Evolutionary conservation across 2,888 invertebrate genomes (phyloP).

Genomic region (Polydesmus complanatus): DNA sequence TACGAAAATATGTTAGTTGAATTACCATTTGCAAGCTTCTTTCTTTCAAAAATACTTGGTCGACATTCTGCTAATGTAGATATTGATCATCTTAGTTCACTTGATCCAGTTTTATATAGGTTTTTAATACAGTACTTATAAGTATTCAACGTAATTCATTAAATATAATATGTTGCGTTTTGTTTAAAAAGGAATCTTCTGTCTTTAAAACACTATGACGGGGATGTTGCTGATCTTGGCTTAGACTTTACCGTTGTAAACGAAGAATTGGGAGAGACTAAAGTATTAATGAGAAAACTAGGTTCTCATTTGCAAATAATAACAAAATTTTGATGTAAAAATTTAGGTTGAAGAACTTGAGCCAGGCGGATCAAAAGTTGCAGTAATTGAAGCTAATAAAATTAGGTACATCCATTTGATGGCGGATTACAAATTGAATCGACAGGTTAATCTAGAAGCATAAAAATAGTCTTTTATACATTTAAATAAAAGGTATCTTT

Average conservation of each 20-base stretch:
- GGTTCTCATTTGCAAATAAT: too few relatives aligned
- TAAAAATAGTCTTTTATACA: neutral
- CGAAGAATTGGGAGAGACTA: conserved; percentile 77
- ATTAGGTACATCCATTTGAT: conserved; percentile 93
- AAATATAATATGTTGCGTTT: conserved; percentile 2
- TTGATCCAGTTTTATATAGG: conserved; percentile 79
- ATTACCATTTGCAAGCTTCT: conserved; percentile 88
- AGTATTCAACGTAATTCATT: neutral
- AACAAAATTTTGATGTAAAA: too few relatives aligned
- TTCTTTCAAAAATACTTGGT: conserved; percentile 72
- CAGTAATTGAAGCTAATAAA: conserved; percentile 79
- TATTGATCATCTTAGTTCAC: conserved; percentile 80
- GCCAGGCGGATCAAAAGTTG: conserved; percentile 73
- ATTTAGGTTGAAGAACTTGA: conserved; percentile 70
- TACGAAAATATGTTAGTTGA: conserved; percentile 92
- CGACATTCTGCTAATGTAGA: conserved; percentile 58
- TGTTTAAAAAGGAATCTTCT: conserved; percentile 52
- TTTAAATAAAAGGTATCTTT: conserved; percentile 7
- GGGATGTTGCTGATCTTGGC: conserved; percentile 67
- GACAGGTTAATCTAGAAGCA: conserved; percentile 39
- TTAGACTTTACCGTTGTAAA: conserved; percentile 85
- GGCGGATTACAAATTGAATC: conserved; percentile 90
- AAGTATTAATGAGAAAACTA: too few relatives aligned
- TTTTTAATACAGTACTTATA: conserved; percentile 20
- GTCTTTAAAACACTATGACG: conserved; percentile 67